Evolutionary conservation across 1,140 invertebrate genomes (phyloP).

Genomic region (Dreissena polymorpha): DNA sequence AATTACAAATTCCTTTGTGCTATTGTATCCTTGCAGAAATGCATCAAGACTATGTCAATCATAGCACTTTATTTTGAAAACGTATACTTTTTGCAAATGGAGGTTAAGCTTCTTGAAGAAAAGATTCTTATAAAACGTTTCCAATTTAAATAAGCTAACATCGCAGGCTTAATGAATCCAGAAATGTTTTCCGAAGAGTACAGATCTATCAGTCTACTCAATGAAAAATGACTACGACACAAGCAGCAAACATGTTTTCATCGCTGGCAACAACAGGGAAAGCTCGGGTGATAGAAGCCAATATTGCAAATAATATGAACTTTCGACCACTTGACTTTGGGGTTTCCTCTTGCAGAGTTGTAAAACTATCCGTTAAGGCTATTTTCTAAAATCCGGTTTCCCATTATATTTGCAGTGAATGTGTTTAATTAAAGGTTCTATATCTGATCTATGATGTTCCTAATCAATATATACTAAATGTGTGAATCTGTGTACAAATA

Average conservation of each 20-base stretch:
- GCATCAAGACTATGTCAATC: constrained; percentile 61
- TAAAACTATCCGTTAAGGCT: constrained; percentile 65
- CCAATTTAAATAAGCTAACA: constrained; percentile 62
- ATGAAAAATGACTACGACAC: constrained; percentile 66
- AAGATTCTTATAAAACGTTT: constrained; percentile 75
- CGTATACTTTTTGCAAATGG: constrained; percentile 58
- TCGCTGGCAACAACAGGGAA: constrained; percentile 66
- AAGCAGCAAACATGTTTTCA: constrained; percentile 64
- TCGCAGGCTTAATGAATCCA: constrained; percentile 74
- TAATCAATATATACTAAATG: constrained; percentile 73
- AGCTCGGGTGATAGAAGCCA: constrained; percentile 61
- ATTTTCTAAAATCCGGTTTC: constrained; percentile 71
- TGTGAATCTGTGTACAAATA: constrained; percentile 65
- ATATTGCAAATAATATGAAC: constrained; percentile 70
- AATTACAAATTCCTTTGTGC: constrained; percentile 68
- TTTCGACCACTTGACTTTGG: constrained; percentile 71
- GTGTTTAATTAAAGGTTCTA: constrained; percentile 75
- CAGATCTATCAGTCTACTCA: constrained; percentile 71
- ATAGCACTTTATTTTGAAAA: constrained; percentile 72
- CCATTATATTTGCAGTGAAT: constrained; percentile 67
- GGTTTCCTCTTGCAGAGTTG: constrained; percentile 64
- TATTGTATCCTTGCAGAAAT: constrained; percentile 66
- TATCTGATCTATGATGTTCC: constrained; percentile 72
- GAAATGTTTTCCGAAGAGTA: constrained; percentile 57
- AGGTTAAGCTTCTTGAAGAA: constrained; percentile 52